Conservation (phyloP, 2,113 vertebrate species). For the Rhipidura dahli region DNA sequence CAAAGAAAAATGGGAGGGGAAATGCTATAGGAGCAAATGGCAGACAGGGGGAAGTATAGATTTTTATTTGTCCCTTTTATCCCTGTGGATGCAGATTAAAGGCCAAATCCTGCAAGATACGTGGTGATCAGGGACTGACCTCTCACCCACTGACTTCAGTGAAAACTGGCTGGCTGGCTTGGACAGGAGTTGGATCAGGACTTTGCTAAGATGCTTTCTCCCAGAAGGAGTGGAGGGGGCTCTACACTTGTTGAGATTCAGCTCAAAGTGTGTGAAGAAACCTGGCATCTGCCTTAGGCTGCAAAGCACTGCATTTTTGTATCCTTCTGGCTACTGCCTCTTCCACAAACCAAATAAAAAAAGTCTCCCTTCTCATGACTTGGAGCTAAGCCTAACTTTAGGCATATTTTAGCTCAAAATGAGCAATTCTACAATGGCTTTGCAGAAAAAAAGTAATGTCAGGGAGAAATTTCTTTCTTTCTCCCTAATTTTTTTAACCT, state of each 20-base stretch:
- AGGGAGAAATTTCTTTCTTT: background rate
- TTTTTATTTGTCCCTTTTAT: background rate
- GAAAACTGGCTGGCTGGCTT: background rate
- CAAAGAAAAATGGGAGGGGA: background rate
- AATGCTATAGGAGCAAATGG: background rate
- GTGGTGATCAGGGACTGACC: background rate
- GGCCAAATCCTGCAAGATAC: background rate
- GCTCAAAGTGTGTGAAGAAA: background rate
- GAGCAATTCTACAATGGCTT: background rate
- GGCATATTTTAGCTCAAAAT: background rate
- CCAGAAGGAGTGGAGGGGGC: background rate
- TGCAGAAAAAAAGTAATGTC: background rate
- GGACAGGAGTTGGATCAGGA: rapidly evolving
- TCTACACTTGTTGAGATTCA: background rate
- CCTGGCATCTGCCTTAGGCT: background rate
- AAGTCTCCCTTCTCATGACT: background rate
- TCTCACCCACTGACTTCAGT: background rate
- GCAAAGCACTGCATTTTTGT: background rate
- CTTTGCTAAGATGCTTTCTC: background rate
- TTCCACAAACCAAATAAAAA: background rate
- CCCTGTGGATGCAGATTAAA: background rate
- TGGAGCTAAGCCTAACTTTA: background rate
- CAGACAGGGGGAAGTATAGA: background rate
- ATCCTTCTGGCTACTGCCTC: background rate
- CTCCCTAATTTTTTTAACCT: background rate